Base-by-base conservation (phyloP, 2,797 vertebrate genomes). In the Picus viridis region DNA sequence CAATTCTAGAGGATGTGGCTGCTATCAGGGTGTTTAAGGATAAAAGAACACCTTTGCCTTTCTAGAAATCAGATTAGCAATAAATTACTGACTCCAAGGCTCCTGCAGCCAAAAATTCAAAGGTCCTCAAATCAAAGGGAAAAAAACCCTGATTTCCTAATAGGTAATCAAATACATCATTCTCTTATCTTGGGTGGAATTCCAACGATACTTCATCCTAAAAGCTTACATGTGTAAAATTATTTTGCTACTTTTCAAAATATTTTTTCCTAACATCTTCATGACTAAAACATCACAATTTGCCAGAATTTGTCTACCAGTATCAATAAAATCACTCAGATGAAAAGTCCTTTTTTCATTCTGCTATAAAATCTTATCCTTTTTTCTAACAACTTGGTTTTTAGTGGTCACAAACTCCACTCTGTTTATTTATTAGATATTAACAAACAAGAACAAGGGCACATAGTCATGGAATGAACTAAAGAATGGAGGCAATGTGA, bases 301-400 rank as follows among this genome's bases (percentile, higher is more conserved):
- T 82, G 53, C 20, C 24, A 68, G 29, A 7, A 65, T 79, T 11
- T 79, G 8, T n/a, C 18, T 62, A n/a, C 9, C 2, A 12, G 57
- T 45, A 75, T 1, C 20, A 74, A 59, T 16, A 74, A 86, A 67
- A 68, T 32, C 6, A 29, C 3, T 23, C 4, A 53, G 15, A 27
- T 30, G 20, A 91, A 51, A 51, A 78, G 4, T 13, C 2, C 3
- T 27, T 73, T 51, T 51, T 82, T n/a, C 18, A 72, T 89, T n/a
- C 61, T 90, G 54, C 27, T 71, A 34, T 7, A 73, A 39, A 67
- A 63, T 0, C 0, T 32, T 36, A 47, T 30, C 3, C 1, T 2
- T 63, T 61, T 53, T 58, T 32, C 14, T 13, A 64, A 73, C 67
- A 73, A 18, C 12, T 43, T 7, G 12, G 26, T 64, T 64, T 80